phyloP scores from a whole-genome alignment of 2,888 invertebrate genomes.

The Aleiodes leptofemur region DNA sequence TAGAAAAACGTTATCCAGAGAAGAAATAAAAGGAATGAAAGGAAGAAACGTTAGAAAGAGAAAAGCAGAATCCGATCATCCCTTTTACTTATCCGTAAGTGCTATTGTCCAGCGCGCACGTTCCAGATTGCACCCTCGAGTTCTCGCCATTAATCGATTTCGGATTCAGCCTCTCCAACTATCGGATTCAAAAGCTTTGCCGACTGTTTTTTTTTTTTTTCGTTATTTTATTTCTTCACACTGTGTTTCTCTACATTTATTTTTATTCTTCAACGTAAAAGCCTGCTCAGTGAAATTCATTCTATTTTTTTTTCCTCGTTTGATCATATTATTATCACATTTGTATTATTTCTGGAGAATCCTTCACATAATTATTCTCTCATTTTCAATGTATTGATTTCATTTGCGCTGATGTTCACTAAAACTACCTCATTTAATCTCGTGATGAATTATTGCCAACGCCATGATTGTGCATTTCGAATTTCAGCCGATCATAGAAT shows the following conservation, averaged over 20 bases:
- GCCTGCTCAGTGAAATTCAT: too few species aligned
- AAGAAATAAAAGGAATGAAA: not conserved
- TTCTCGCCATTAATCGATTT: slow-evolving; percentile 42
- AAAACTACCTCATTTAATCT: not conserved
- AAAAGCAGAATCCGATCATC: slow-evolving; percentile 39
- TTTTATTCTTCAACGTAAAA: not conserved
- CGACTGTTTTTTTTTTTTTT: slow-evolving; percentile 7
- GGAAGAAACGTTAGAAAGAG: slow-evolving; percentile 28
- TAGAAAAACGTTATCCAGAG: slow-evolving; percentile 21
- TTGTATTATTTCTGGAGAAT: too few species aligned
- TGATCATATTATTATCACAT: not conserved
- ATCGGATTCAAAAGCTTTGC: slow-evolving; percentile 19
- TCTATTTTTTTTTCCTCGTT: too few species aligned
- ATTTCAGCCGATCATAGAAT: not conserved
- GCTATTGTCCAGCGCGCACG: slow-evolving; percentile 41
- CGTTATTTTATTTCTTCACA: slow-evolving; percentile 9
- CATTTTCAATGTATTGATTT: not conserved
- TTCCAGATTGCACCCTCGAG: slow-evolving; percentile 40
- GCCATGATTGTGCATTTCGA: not conserved
- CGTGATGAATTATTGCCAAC: not conserved
- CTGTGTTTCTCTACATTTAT: slow-evolving; percentile 4
- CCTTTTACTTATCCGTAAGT: slow-evolving; percentile 50
- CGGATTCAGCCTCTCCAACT: slow-evolving; percentile 23
- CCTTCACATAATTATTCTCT: too few species aligned
- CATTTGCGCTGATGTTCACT: not conserved